phyloP scores from a whole-genome alignment of 2,113 vertebrate genomes.

The Siniperca chuatsi region DNA sequence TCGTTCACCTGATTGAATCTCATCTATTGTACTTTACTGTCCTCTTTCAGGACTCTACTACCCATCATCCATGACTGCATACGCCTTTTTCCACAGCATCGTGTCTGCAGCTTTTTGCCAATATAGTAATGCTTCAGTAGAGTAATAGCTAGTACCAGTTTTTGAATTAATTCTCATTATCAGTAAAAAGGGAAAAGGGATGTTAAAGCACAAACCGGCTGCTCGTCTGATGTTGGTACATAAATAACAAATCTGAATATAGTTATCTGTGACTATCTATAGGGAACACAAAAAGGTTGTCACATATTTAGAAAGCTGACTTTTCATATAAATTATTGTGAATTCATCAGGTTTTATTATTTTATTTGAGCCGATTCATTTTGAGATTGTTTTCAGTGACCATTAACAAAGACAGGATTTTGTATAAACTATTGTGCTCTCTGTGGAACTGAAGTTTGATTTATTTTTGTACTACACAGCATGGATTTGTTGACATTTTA shows the following conservation, averaged over 20 bases:
- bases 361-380: slow-evolving; percentile 92
- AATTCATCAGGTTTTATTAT: slow-evolving; percentile 99
- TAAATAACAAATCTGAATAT: slow-evolving; percentile 93
- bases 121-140: slow-evolving; percentile 99
- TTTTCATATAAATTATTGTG: slow-evolving; percentile 98
- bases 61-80: slow-evolving; percentile 90
- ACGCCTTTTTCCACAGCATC: slow-evolving; percentile 93
- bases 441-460: slow-evolving; percentile 99
- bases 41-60: slow-evolving; percentile 87
- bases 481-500: slow-evolving; percentile 99
- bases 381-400: slow-evolving; percentile 97
- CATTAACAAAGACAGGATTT: slow-evolving; percentile 99
- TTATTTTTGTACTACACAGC: slow-evolving; percentile 99
- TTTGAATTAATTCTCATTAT: slow-evolving; percentile 94
- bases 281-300: slow-evolving; percentile 92
- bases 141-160: slow-evolving; percentile 98
- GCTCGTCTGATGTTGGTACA: slow-evolving; percentile 96
- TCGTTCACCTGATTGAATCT: slow-evolving; percentile 88
- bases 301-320: slow-evolving; percentile 97
- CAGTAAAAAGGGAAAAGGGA: slow-evolving; percentile 95
- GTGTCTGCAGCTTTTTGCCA: slow-evolving; percentile 99
- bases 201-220: slow-evolving; percentile 99
- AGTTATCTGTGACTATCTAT: slow-evolving; percentile 96
- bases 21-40: slow-evolving; percentile 90
- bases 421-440: slow-evolving; percentile 99